phyloP scores from a whole-genome alignment of 1,140 invertebrate genomes.

The Diabrotica virgifera region DNA sequence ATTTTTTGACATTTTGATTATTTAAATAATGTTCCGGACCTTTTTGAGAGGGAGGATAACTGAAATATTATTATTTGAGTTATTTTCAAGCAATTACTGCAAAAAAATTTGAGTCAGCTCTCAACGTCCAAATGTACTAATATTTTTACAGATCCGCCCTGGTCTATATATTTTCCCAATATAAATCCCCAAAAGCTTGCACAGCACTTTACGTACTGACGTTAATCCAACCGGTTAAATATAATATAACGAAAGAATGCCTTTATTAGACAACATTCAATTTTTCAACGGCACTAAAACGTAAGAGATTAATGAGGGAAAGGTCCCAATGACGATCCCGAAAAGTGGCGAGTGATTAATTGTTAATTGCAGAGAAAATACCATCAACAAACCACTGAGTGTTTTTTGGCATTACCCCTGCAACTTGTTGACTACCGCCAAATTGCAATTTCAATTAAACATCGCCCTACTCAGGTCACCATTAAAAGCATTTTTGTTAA shows the following conservation, averaged over 20 bases:
- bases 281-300: background rate
- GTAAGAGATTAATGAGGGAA: background rate
- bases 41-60: no score
- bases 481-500: background rate
- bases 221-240: background rate
- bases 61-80: no score
- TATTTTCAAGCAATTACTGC: no score
- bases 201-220: background rate
- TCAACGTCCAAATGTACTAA: no score
- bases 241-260: background rate
- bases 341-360: background rate
- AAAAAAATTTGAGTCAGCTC: no score
- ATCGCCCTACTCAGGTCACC: background rate
- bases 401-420: background rate
- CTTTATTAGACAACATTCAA: background rate
- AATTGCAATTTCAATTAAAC: background rate
- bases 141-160: no score
- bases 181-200: no score
- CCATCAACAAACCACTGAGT: background rate
- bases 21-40: no score
- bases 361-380: slow-evolving; percentile 3
- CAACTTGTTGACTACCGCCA: background rate
- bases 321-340: background rate
- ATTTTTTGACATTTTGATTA: no score
- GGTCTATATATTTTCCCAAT: no score